Conservation (phyloP, 2,888 invertebrate species). For the Melanotus villosus region DNA sequence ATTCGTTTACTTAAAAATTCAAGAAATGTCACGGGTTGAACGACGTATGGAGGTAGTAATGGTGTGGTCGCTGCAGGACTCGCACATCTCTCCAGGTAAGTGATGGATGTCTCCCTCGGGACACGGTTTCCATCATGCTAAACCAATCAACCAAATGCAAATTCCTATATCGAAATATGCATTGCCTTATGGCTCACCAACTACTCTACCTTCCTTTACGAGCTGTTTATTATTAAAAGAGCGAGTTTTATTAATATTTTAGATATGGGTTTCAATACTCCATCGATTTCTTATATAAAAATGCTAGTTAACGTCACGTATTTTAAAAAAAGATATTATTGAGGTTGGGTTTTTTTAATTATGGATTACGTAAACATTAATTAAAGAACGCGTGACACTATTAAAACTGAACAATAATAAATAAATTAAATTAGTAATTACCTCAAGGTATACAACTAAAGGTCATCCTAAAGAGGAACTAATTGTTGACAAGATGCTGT, state of each 20-base stretch:
- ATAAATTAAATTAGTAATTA: too few species aligned
- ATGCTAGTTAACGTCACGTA: too few species aligned
- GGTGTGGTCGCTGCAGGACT: slow-evolving; percentile 47
- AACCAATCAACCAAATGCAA: slow-evolving; percentile 58
- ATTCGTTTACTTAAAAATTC: slow-evolving; percentile 43
- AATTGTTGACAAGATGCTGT: too few species aligned
- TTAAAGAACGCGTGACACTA: too few species aligned
- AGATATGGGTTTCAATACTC: not conserved
- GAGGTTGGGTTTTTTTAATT: too few species aligned
- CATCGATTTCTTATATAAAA: too few species aligned
- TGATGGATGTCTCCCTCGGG: slow-evolving; percentile 58
- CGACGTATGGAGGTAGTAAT: slow-evolving; percentile 46
- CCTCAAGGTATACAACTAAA: too few species aligned
- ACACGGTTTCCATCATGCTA: slow-evolving; percentile 56
- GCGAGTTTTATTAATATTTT: not conserved
- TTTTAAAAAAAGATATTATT: too few species aligned
- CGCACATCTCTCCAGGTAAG: slow-evolving; percentile 52
- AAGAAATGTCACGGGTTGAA: slow-evolving; percentile 43
- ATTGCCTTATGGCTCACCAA: slow-evolving; percentile 25
- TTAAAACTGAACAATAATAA: too few species aligned
- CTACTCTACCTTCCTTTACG: slow-evolving; percentile 23
- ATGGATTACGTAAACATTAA: too few species aligned
- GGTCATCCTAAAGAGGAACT: too few species aligned
- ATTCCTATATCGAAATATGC: slow-evolving; percentile 48
- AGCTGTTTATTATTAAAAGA: slow-evolving; percentile 16